Evolutionary conservation across 2,797 vertebrate species (phyloP).

Genomic region (Cossypha caffra): DNA sequence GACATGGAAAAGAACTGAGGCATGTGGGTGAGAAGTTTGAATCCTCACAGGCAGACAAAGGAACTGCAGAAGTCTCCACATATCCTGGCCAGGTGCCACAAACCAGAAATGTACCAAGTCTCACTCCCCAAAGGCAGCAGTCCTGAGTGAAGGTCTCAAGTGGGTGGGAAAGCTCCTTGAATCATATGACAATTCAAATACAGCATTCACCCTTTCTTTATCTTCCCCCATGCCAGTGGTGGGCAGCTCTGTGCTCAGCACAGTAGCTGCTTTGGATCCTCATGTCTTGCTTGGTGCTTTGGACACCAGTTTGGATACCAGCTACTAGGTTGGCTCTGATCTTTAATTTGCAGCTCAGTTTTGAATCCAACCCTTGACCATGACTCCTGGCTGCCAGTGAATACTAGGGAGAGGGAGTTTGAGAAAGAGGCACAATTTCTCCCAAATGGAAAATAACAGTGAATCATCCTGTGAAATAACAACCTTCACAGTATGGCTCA

Average conservation of each 20-base stretch:
- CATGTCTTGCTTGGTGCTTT: accelerated
- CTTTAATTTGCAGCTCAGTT: background rate
- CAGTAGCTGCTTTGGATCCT: background rate
- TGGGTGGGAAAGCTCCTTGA: background rate
- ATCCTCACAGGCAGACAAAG: background rate
- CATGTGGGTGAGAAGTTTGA: background rate
- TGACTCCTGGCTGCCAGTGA: background rate
- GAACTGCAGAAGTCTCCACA: background rate
- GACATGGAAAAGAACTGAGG: background rate
- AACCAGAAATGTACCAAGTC: background rate
- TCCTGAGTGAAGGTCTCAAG: background rate
- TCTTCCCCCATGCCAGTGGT: background rate
- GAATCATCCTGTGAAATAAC: background rate
- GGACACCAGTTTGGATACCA: background rate
- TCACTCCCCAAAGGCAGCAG: background rate
- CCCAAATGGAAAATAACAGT: background rate
- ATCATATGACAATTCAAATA: background rate
- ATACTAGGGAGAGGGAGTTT: background rate
- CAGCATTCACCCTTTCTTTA: background rate
- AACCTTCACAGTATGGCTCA: background rate
- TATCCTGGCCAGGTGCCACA: background rate
- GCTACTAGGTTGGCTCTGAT: background rate
- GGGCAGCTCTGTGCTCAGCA: background rate
- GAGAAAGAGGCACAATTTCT: background rate
- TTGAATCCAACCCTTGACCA: background rate